phyloP scores from a whole-genome alignment of 2,888 invertebrate species.

The Leptinotarsa haldemani region DNA sequence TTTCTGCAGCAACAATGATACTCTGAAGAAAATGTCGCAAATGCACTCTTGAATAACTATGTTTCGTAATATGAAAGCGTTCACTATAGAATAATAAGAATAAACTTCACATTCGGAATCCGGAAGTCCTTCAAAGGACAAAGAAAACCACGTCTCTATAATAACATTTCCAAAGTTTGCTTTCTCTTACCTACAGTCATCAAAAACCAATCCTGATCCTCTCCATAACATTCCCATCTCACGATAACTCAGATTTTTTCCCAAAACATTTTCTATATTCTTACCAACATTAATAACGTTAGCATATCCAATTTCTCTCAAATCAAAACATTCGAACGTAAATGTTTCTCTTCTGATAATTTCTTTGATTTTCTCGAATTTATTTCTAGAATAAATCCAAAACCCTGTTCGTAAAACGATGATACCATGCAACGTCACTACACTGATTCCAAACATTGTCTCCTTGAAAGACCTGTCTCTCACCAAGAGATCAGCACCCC shows the following conservation, averaged over 20 bases:
- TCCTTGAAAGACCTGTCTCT: constrained; percentile 24
- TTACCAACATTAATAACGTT: background rate
- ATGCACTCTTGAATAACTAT: no score
- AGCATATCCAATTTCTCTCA: constrained; percentile 19
- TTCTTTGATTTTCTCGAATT: constrained; percentile 16
- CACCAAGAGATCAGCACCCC: constrained; percentile 8
- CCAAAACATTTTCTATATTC: background rate
- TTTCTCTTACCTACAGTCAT: background rate
- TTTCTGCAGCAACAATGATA: no score
- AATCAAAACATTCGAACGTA: constrained; percentile 27
- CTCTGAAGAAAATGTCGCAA: no score
- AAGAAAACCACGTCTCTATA: no score
- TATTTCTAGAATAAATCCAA: constrained; percentile 19
- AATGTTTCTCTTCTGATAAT: constrained; percentile 24
- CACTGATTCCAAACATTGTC: constrained; percentile 25
- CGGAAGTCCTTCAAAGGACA: no score
- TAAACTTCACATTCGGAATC: no score
- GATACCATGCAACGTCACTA: constrained; percentile 23
- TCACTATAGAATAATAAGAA: no score
- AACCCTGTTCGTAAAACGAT: constrained; percentile 13
- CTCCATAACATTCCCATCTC: background rate
- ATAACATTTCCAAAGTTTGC: background rate
- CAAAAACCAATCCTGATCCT: background rate
- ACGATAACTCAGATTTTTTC: background rate
- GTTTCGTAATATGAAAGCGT: no score